Evolutionary conservation across 2,888 invertebrate genomes (phyloP).

Genomic region (Scaptomyza parva): DNA sequence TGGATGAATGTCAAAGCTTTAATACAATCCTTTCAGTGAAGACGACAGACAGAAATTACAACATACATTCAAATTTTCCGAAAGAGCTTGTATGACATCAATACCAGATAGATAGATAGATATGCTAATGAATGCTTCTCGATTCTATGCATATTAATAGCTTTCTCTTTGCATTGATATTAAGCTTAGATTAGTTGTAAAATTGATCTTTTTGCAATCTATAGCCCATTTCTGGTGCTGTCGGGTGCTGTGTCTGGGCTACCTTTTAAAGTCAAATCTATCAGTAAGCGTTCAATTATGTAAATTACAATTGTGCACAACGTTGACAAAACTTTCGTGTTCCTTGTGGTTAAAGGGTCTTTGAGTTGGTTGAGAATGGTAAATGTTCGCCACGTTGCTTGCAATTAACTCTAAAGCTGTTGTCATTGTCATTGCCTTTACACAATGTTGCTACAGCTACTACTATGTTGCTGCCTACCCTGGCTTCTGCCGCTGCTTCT

Average conservation of each 20-base stretch:
- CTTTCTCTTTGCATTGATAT: neutral
- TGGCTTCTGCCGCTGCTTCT: slow-evolving; percentile 7
- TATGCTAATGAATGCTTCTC: slow-evolving; percentile 8
- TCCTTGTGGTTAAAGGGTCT: neutral
- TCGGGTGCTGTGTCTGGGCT: neutral
- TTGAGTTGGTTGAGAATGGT: slow-evolving; percentile 5
- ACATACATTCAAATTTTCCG: slow-evolving; percentile 12
- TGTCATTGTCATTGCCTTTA: slow-evolving; percentile 54
- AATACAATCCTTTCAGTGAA: slow-evolving; percentile 43
- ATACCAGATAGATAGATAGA: neutral
- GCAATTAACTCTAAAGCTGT: slow-evolving; percentile 69
- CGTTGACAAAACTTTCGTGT: slow-evolving; percentile 18
- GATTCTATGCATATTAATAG: slow-evolving; percentile 28
- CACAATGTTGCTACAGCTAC: slow-evolving; percentile 57
- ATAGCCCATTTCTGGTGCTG: slow-evolving; percentile 1
- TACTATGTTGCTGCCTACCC: slow-evolving; percentile 38
- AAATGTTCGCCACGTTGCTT: slow-evolving; percentile 50
- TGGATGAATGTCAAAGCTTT: slow-evolving; percentile 48
- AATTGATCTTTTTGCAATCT: slow-evolving; percentile 18
- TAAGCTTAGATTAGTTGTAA: slow-evolving; percentile 10
- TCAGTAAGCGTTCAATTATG: slow-evolving; percentile 55
- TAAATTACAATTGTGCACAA: slow-evolving; percentile 33
- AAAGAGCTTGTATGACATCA: neutral
- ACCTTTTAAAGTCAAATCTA: slow-evolving; percentile 21
- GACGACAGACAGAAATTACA: slow-evolving; percentile 32